Evolutionary conservation across 2,113 vertebrate species (phyloP).

Genomic region (Apteryx mantelli): DNA sequence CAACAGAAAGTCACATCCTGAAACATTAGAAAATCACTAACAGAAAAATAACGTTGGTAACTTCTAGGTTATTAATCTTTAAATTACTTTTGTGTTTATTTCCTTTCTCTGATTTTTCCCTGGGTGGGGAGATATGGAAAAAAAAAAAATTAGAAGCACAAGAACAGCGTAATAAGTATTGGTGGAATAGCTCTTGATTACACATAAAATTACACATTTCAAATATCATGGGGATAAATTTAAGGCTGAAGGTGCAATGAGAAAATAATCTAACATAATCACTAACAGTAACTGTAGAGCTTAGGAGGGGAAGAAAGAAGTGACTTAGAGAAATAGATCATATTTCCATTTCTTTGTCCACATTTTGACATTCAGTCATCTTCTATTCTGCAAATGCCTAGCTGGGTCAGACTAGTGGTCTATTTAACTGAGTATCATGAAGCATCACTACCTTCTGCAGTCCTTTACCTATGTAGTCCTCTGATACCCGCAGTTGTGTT

Average conservation of each 20-base stretch:
- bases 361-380: neutral
- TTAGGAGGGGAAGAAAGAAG: neutral
- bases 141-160: neutral
- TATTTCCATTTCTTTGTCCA: neutral
- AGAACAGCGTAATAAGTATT: neutral
- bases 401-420: neutral
- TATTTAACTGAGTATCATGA: neutral
- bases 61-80: neutral
- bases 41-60: neutral
- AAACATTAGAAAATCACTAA: neutral
- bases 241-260: neutral
- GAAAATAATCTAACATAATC: neutral
- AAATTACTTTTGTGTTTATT: neutral
- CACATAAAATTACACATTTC: neutral
- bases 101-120: neutral
- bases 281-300: neutral
- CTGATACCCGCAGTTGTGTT: neutral
- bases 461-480: neutral
- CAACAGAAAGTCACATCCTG: neutral
- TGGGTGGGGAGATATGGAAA: neutral
- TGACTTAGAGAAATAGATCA: neutral
- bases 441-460: neutral
- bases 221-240: neutral
- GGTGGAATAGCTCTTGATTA: neutral
- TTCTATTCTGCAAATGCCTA: neutral